phyloP scores from a whole-genome alignment of 2,888 invertebrate genomes.

The Drosophila conformis region DNA sequence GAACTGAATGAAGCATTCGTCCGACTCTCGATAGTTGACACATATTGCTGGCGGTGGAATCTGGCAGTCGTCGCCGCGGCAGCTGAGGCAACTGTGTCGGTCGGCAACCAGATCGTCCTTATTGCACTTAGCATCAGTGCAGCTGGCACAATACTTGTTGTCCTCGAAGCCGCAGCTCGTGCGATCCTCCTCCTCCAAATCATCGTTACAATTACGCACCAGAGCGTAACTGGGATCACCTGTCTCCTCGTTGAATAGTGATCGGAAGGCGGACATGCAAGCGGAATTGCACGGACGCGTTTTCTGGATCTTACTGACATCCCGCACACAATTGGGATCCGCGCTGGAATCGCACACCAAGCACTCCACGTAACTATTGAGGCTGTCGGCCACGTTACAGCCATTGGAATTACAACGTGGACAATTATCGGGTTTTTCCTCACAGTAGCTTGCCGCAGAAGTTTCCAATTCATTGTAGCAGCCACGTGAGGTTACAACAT shows the following conservation, averaged over 20 bases:
- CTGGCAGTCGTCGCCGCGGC: constrained; percentile 72
- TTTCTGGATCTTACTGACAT: constrained; percentile 39
- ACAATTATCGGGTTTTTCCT: constrained; percentile 62
- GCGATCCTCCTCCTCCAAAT: constrained; percentile 77
- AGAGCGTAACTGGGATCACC: constrained; percentile 74
- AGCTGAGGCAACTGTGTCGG: constrained; percentile 71
- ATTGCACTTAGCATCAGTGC: constrained; percentile 71
- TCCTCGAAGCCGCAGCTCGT: constrained; percentile 60
- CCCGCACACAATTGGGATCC: constrained; percentile 60
- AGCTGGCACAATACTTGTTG: constrained; percentile 66
- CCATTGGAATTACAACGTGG: constrained; percentile 82
- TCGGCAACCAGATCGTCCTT: constrained; percentile 55
- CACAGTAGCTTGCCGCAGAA: constrained; percentile 60
- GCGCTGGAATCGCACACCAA: constrained; percentile 73
- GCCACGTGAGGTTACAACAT: constrained; percentile 71
- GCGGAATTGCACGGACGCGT: constrained; percentile 72
- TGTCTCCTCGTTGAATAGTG: constrained; percentile 61
- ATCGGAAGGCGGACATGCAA: constrained; percentile 79
- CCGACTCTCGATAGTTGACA: constrained; percentile 69
- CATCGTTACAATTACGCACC: constrained; percentile 80
- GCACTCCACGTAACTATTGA: constrained; percentile 75
- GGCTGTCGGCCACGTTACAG: constrained; percentile 75
- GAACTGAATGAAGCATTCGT: constrained; percentile 77
- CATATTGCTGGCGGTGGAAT: constrained; percentile 55
- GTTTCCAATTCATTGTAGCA: constrained; percentile 63